Evolutionary conservation across 2,797 vertebrate species (phyloP).

Genomic region (Macroramphosus scolopax): DNA sequence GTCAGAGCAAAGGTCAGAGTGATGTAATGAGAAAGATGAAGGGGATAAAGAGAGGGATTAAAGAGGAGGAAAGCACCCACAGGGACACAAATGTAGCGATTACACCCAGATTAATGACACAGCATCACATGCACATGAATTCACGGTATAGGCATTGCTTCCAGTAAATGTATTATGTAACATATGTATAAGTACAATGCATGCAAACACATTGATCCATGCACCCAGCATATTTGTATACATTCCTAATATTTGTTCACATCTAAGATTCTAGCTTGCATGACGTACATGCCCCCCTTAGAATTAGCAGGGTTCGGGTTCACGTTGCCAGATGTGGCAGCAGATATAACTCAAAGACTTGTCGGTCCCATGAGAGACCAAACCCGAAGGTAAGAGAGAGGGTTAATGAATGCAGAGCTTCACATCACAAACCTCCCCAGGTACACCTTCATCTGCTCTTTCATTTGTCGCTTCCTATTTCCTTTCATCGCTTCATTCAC

Average conservation of each 20-base stretch:
- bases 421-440: conserved; percentile 17
- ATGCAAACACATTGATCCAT: background rate
- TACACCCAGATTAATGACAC: conserved; percentile 72
- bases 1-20: conserved; percentile 63
- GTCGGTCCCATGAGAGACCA: conserved; percentile 21
- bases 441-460: conserved; percentile 9
- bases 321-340: conserved; percentile 23
- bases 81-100: conserved; percentile 61
- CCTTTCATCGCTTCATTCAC: conserved; percentile 12
- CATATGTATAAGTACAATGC: background rate
- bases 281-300: conserved; percentile 18
- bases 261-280: conserved; percentile 10
- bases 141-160: background rate
- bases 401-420: conserved; percentile 5
- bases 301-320: conserved; percentile 27
- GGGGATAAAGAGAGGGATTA: conserved; percentile 73
- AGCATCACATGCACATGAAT: conserved; percentile 24
- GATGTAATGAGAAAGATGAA: conserved; percentile 66
- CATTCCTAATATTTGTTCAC: conserved; percentile 6
- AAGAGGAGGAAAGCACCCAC: conserved; percentile 51
- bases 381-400: background rate
- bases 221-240: conserved; percentile 1
- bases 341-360: conserved; percentile 29
- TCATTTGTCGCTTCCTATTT: conserved; percentile 1
- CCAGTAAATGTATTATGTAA: conserved; percentile 1